Conservation (phyloP, 2,113 vertebrate genomes). For the Gavia stellata region DNA sequence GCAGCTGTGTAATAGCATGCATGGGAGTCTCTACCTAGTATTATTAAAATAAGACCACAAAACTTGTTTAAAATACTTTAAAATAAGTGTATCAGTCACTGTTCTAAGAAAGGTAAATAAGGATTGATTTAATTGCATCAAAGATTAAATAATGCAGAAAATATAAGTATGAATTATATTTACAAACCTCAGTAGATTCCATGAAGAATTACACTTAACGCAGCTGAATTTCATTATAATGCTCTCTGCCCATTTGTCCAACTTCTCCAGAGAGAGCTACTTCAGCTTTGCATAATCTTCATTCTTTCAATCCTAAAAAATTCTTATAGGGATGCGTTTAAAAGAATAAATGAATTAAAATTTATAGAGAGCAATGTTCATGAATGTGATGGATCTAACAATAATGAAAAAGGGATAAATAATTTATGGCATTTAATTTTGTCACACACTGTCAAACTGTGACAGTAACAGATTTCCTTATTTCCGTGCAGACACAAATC, state of each 20-base stretch:
- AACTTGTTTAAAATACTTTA: not conserved
- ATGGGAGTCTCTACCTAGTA: not conserved
- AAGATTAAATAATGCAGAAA: not conserved
- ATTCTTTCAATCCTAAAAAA: not conserved
- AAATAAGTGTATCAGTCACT: not conserved
- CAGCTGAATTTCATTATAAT: not conserved
- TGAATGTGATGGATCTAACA: conserved; percentile 4
- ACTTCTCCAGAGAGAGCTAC: not conserved
- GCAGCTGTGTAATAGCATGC: not conserved
- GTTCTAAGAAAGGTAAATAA: not conserved
- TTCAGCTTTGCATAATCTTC: not conserved
- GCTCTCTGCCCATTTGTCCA: not conserved
- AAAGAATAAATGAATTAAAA: conserved; percentile 29
- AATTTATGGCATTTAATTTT: conserved; percentile 42
- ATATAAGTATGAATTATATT: not conserved
- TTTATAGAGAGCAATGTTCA: conserved; percentile 2
- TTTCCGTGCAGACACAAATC: conserved; percentile 21
- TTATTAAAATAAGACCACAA: not conserved
- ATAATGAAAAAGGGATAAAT: conserved; percentile 36
- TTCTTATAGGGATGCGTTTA: not conserved
- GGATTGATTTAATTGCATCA: not conserved
- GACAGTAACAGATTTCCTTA: conserved; percentile 30
- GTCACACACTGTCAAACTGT: conserved; percentile 25
- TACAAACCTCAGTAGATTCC: not conserved
- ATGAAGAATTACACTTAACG: not conserved